These are phyloP conservation scores for Agonopterix arenella DNA, from an alignment of 2,888 invertebrate genomes.

Conservation along the genomic window DNA sequence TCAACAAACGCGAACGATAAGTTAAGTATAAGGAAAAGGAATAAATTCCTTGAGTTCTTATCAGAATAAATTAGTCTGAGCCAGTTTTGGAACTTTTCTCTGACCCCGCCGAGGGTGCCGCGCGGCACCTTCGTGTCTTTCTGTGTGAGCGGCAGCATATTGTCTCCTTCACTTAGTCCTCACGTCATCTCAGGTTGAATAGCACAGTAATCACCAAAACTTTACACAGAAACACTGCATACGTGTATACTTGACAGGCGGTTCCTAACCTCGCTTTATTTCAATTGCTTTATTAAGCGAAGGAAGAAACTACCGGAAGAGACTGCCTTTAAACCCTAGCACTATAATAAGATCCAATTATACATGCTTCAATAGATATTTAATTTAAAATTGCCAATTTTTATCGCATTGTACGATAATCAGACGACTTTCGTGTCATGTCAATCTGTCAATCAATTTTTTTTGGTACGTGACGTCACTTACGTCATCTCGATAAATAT, in stretches of 20 bases:
- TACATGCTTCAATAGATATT: conserved; percentile 21
- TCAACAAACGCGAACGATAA: conserved; percentile 98
- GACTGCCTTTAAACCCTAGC: conserved; percentile 14
- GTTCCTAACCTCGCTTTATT: conserved; percentile 53
- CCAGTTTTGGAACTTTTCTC: conserved; percentile 86
- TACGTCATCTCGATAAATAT: too few relatives aligned
- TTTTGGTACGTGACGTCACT: too few relatives aligned
- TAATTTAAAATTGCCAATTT: conserved; percentile 16
- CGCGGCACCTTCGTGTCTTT: conserved; percentile 80
- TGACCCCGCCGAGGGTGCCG: conserved; percentile 78
- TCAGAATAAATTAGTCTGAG: conserved; percentile 93
- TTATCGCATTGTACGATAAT: conserved; percentile 16
- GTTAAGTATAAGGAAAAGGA: conserved; percentile 93
- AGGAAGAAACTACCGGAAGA: conserved; percentile 11
- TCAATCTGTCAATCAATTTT: background rate
- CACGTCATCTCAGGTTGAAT: conserved; percentile 58
- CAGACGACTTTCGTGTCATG: conserved; percentile 6
- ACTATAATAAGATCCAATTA: conserved; percentile 19
- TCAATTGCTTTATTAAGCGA: conserved; percentile 12
- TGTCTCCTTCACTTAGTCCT: conserved; percentile 34
- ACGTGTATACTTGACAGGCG: conserved; percentile 63
- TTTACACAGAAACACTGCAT: conserved; percentile 54
- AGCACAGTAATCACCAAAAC: conserved; percentile 46
- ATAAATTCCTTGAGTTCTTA: conserved; percentile 94
- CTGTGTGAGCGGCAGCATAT: conserved; percentile 86